These are phyloP conservation scores for Noctua comes DNA, from an alignment of 2,888 invertebrate genomes.

Conservation along the genomic window DNA sequence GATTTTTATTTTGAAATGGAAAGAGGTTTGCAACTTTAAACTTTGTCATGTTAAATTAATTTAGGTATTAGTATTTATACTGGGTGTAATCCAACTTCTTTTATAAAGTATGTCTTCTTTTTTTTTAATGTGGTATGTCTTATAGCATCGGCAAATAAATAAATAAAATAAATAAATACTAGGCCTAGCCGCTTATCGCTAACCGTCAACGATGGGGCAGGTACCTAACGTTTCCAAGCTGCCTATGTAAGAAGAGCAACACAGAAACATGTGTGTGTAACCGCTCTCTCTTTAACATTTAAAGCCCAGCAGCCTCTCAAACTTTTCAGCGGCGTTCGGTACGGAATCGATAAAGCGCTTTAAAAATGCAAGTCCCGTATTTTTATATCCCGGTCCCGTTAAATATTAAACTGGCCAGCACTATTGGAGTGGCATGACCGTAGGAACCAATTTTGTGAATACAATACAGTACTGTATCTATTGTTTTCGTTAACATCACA, in stretches of 20 bases:
- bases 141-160: too few relatives aligned
- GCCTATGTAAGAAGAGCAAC: neutral
- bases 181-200: neutral
- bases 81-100: too few relatives aligned
- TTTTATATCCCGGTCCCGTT: conserved; percentile 42
- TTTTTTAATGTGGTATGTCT: too few relatives aligned
- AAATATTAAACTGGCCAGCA: conserved; percentile 44
- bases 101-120: too few relatives aligned
- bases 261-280: conserved; percentile 28
- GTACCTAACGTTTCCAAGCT: neutral
- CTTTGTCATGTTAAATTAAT: too few relatives aligned
- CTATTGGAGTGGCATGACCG: conserved; percentile 49
- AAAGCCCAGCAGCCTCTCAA: conserved; percentile 31
- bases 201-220: neutral
- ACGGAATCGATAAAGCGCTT: conserved; percentile 59
- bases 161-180: too few relatives aligned
- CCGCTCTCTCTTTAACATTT: conserved; percentile 44
- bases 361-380: conserved; percentile 65
- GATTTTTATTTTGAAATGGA: too few relatives aligned
- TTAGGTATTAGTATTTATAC: too few relatives aligned
- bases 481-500: conserved; percentile 56
- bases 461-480: conserved; percentile 32
- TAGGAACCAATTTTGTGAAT: conserved; percentile 57
- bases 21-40: too few relatives aligned
- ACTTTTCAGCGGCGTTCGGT: conserved; percentile 41